Evolutionary conservation across 2,888 invertebrate genomes (phyloP), one percentile per base, ranked within the genome.

Genomic region (Tanytarsus gracilentus): DNA sequence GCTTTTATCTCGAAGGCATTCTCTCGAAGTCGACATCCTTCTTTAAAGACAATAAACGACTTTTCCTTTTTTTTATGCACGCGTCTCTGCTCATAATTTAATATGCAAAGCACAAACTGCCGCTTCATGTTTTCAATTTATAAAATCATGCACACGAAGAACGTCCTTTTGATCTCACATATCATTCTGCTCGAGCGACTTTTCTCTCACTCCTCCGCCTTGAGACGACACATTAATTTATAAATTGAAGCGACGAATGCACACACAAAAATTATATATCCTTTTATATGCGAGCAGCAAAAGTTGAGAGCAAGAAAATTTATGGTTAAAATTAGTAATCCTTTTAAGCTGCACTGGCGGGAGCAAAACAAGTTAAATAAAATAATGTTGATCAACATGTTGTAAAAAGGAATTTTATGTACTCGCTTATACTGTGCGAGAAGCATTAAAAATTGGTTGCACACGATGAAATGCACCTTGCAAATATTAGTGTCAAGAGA

Each of bases 71-170:
- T n/a, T n/a, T n/a, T 23, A 44, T 23, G 44, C 9, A 1, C 16
- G 18, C 44, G 23, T 44, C 11, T 18, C 3, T 44, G 16, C 44
- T 44, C 9, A 44, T 58, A 58, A 58, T 44, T 58, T 39, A 44
- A 58, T 58, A 58, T 58, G 39, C 56, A 44, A 44, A 44, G 44
- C 44, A 44, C 23, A 44, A 23, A 44, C 44, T 18, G 44, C 44
- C 44, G 56, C 25, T 49, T 25, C 49, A 36, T 25, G 58, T 25
- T 58, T 58, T 44, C 58, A 48, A 58, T 58, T 58, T 53, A 53
- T 53, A 53, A 53, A 53, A 29, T 39, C 36, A 36, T 39, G 39
- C 14, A 27, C 53, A 53, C 26, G n/a, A n/a, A n/a, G n/a, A n/a
- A 18, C 52, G 16, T 49, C 49, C 49, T 49, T 49, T 49, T 49